Percentiles rank a stretch among this genome's conserved stretches.
phyloP scores from a whole-genome alignment of 1,140 invertebrate genomes.

The Drosophila bocqueti region DNA sequence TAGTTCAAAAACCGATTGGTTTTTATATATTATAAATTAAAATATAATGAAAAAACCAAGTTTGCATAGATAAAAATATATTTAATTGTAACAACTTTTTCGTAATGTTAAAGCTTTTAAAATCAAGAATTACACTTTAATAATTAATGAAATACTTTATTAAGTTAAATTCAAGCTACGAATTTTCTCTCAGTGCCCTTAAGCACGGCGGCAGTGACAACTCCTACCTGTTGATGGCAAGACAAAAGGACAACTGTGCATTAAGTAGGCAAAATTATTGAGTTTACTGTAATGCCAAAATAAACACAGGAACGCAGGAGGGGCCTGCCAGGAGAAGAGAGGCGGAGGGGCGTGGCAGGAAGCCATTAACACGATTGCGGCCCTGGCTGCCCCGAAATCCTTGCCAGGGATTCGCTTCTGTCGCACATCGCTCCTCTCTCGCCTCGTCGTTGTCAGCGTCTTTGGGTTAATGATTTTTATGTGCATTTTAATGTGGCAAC shows the following conservation, averaged over 20 bases:
- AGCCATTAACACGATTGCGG: slow-evolving; percentile 60
- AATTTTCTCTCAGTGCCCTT: slow-evolving; percentile 1
- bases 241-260: slow-evolving; percentile 44
- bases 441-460: slow-evolving; percentile 40
- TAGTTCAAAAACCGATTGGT: too few relatives aligned
- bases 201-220: slow-evolving; percentile 12
- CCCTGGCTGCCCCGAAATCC: slow-evolving; percentile 13
- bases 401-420: not conserved
- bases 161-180: too few relatives aligned
- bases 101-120: too few relatives aligned
- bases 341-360: not conserved
- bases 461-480: slow-evolving; percentile 66
- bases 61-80: too few relatives aligned
- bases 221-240: slow-evolving; percentile 39
- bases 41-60: too few relatives aligned
- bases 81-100: too few relatives aligned
- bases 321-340: not conserved
- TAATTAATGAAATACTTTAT: too few relatives aligned
- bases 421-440: not conserved
- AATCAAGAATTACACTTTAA: too few relatives aligned
- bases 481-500: slow-evolving; percentile 63
- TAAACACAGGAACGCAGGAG: slow-evolving; percentile 31
- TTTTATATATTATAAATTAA: too few relatives aligned
- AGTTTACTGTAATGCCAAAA: slow-evolving; percentile 57
- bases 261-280: slow-evolving; percentile 65